Base-by-base conservation (phyloP, 2,797 vertebrate species). In the Naso thynnoides region DNA sequence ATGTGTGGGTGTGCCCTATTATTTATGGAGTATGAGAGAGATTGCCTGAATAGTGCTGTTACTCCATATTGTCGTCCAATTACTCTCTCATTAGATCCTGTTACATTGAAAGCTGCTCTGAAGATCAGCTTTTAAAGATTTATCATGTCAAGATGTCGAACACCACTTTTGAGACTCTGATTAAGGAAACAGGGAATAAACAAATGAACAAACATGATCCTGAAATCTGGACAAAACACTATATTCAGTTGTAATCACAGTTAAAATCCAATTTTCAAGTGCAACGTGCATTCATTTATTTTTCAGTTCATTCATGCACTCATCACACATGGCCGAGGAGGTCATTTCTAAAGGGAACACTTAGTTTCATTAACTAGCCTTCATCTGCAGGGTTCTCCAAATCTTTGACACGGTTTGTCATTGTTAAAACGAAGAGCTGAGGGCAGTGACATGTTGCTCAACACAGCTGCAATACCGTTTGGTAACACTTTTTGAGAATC, bases 51-150 rank as follows among this genome's bases (percentile, higher is more conserved):
- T 79, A 76, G 79, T 85, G 88, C 80, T 76, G 74, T 83, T 86
- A 76, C 66, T 86, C 83, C 27, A 82, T 86, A 86, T 84, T 85
- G 79, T 79, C 84, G 69, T 79, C 79, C 86, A 88, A 87, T 90
- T 84, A 88, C 76, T 81, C 78, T 73, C 53, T 81, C 81, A 89
- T 91, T 89, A 89, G 71, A 81, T 86, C 54, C n/a, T 70, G 67
- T 79, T 71, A 36, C 41, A 63, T 19, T 38, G 61, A 73, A 77
- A 83, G 73, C 71, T 73, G 64, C 62, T 78, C 58, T 47, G 61
- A 61, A 53, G 82, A 73, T 71, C 53, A 52, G 53, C 58, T 49
- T 81, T 62, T 52, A 44, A 57, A 47, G 26, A 66, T 76, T 63
- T 36, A 50, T 67, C 31, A 62, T 44, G 56, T 23, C 10, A 7